Percentiles rank a stretch among this genome's conserved stretches.
Conservation (phyloP, 2,888 invertebrate species). For the Eupeodes luniger region DNA sequence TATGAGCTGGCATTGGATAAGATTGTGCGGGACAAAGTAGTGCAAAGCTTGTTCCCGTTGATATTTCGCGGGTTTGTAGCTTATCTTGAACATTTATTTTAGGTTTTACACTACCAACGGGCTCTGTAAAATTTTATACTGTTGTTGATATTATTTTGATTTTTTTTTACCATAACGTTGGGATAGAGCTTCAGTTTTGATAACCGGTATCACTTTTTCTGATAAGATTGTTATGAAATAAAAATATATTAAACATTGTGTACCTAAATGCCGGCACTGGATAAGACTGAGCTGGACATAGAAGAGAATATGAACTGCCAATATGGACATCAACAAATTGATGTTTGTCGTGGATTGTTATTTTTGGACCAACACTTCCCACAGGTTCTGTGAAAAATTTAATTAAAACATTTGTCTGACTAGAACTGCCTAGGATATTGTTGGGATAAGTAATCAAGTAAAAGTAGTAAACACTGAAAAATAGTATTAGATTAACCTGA, state of each 20-base stretch:
- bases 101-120: constrained; percentile 85
- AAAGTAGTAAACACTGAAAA: no score
- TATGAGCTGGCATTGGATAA: constrained; percentile 90
- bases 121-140: constrained; percentile 82
- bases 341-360: constrained; percentile 85
- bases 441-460: constrained; percentile 45
- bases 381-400: constrained; percentile 82
- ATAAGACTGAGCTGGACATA: constrained; percentile 90
- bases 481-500: constrained; percentile 85
- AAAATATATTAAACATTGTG: neutral
- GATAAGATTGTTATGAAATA: neutral
- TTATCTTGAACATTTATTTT: constrained; percentile 90
- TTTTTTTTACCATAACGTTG: constrained; percentile 62
- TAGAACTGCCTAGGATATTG: constrained; percentile 1
- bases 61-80: constrained; percentile 86
- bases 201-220: neutral
- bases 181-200: constrained; percentile 36
- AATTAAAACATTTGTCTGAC: neutral
- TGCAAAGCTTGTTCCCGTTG: constrained; percentile 86
- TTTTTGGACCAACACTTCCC: constrained; percentile 86
- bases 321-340: constrained; percentile 80
- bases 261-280: constrained; percentile 83
- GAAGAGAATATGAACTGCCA: constrained; percentile 85
- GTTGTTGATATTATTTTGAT: constrained; percentile 45
- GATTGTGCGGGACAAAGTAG: constrained; percentile 91